A percentile compares a stretch with the other conserved stretches of the same genome.
phyloP scores from a whole-genome alignment of 2,888 invertebrate genomes.

The Hylaea fasciaria region DNA sequence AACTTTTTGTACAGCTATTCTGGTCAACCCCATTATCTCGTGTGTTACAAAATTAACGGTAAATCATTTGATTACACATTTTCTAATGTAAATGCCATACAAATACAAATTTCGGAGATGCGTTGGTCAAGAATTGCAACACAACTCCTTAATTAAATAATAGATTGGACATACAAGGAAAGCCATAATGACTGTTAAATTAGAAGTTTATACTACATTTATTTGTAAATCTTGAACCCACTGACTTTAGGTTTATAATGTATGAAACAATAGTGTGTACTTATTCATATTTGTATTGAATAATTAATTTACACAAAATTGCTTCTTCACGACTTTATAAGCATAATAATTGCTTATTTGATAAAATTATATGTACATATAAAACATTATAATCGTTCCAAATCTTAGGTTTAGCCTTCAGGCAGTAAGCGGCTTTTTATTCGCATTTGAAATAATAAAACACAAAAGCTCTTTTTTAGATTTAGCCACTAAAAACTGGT shows the following conservation, averaged over 20 bases:
- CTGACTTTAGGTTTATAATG: neutral
- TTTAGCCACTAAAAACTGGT: neutral
- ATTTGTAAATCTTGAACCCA: slow-evolving; percentile 5
- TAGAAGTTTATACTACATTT: slow-evolving; percentile 22
- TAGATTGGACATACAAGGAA: slow-evolving; percentile 16
- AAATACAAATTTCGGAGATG: too few relatives aligned
- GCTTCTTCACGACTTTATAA: neutral
- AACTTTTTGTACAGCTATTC: too few relatives aligned
- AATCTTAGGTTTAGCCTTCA: slow-evolving; percentile 3
- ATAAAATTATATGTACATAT: slow-evolving; percentile 8
- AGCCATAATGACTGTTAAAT: slow-evolving; percentile 12
- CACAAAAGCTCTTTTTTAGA: neutral
- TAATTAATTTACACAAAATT: neutral
- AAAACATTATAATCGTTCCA: slow-evolving; percentile 13
- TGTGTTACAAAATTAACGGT: too few relatives aligned
- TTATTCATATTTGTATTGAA: neutral
- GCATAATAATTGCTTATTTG: neutral
- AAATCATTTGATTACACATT: neutral
- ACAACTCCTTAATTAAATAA: slow-evolving; percentile 14
- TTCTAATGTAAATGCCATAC: neutral
- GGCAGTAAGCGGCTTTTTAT: neutral
- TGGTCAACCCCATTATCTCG: too few relatives aligned
- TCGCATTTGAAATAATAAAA: neutral
- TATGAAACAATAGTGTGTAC: neutral
- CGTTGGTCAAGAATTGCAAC: slow-evolving; percentile 7